A percentile compares a stretch with the other conserved stretches of the same genome.
Evolutionary conservation across 2,888 invertebrate species (phyloP).

Genomic region (Mystacides longicornis): DNA sequence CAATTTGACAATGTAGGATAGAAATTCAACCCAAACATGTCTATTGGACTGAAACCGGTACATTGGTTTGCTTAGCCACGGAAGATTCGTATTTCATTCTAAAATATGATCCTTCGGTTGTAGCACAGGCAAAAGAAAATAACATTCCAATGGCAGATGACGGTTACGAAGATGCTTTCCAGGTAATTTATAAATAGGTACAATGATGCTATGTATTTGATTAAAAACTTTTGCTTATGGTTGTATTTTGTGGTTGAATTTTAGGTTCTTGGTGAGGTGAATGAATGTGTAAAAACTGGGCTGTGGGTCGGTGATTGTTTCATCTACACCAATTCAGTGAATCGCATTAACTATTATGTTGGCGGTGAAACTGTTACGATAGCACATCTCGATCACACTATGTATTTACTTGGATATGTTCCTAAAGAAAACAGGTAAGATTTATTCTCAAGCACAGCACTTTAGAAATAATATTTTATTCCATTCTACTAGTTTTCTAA

Average conservation of each 20-base stretch:
- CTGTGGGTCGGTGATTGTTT: constrained; percentile 99
- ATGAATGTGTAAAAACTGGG: constrained; percentile 89
- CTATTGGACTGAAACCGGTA: constrained; percentile 95
- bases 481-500: too few species aligned
- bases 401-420: constrained; percentile 95
- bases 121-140: constrained; percentile 68
- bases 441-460: neutral
- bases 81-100: constrained; percentile 94
- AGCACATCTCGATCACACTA: constrained; percentile 92
- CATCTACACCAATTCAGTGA: constrained; percentile 96
- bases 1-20: constrained; percentile 55
- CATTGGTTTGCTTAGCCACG: constrained; percentile 87
- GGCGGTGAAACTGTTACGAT: constrained; percentile 99
- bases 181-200: constrained; percentile 47
- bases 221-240: too few species aligned
- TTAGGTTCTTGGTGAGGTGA: constrained; percentile 78
- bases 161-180: constrained; percentile 93
- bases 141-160: constrained; percentile 78
- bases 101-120: constrained; percentile 76
- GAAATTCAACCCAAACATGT: constrained; percentile 91
- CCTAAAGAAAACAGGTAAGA: constrained; percentile 78
- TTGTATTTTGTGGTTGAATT: constrained; percentile 23
- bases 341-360: constrained; percentile 97
- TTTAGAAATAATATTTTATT: too few species aligned
- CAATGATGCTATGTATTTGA: neutral